A percentile compares a stretch with the other conserved stretches of the same genome.
These are phyloP conservation scores for Panthera tigris DNA, from an alignment of 2,113 vertebrate genomes.

Conservation along the genomic window DNA sequence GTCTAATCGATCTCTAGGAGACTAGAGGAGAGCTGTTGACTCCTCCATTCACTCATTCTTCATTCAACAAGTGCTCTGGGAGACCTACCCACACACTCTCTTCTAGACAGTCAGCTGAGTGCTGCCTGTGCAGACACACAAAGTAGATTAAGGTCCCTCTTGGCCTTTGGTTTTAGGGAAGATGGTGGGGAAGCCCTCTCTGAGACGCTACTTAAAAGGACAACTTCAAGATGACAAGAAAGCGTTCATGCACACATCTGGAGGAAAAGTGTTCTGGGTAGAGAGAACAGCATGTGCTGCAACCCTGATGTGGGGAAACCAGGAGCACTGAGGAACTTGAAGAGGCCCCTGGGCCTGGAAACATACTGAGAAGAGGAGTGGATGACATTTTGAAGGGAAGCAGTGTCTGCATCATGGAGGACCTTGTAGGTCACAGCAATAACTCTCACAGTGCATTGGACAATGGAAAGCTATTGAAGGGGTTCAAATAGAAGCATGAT, in stretches of 20 bases:
- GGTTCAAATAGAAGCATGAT: not conserved
- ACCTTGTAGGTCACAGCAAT: not conserved
- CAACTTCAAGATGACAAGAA: not conserved
- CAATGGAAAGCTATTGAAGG: not conserved
- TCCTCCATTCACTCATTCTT: not conserved
- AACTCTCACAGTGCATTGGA: not conserved
- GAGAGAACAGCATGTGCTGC: not conserved
- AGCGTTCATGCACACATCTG: not conserved
- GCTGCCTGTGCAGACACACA: not conserved
- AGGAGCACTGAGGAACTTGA: not conserved
- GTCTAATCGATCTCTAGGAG: not conserved
- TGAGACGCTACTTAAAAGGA: not conserved
- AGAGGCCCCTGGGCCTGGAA: not conserved
- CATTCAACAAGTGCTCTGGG: not conserved
- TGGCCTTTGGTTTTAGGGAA: not conserved
- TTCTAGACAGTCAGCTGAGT: not conserved
- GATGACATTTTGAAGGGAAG: not conserved
- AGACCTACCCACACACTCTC: not conserved
- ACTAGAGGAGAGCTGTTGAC: not conserved
- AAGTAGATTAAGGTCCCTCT: not conserved
- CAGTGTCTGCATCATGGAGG: not conserved
- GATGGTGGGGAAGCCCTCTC: not conserved
- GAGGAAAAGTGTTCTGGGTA: not conserved
- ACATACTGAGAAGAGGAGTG: not conserved
- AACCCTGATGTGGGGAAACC: not conserved